Percentiles rank a stretch among this genome's conserved stretches.
Conservation (phyloP, 2,113 vertebrate species). For the Entelurus aequoreus region DNA sequence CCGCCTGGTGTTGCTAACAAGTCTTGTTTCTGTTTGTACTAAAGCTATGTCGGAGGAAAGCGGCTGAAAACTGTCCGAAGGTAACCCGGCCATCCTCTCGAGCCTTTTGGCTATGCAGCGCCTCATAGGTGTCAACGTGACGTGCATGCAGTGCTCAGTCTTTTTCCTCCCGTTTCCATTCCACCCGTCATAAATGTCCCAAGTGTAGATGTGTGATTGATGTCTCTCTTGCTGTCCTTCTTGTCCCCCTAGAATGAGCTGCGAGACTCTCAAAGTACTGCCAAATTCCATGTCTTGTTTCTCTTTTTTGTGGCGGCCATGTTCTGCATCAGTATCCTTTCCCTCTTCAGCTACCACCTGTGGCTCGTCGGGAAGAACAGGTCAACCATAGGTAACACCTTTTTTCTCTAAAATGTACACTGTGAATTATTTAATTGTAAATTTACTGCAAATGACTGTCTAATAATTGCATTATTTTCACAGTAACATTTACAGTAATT, state of each 20-base stretch:
- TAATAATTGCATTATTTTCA: no score
- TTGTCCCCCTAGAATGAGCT: conserved; percentile 78
- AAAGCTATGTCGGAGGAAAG: conserved; percentile 77
- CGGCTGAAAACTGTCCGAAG: conserved; percentile 74
- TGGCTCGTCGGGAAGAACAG: conserved; percentile 97
- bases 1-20: conserved; percentile 57
- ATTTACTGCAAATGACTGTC: no score
- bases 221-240: conserved; percentile 19
- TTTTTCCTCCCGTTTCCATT: no score
- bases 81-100: conserved; percentile 54
- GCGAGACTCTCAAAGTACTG: conserved; percentile 70
- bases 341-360: conserved; percentile 94
- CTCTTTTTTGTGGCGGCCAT: conserved; percentile 97
- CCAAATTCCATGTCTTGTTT: conserved; percentile 96
- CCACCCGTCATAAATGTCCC: neutral
- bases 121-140: conserved; percentile 10
- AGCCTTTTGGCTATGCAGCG: conserved; percentile 31
- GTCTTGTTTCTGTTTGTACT: conserved; percentile 69
- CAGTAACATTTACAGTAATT: neutral
- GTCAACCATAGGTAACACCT: conserved; percentile 87
- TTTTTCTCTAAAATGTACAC: neutral
- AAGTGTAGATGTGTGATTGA: conserved; percentile 9
- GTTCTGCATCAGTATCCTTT: conserved; percentile 97
- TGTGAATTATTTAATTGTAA: no score
- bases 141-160: conserved; percentile 26